Evolutionary conservation across 1,140 invertebrate genomes (phyloP).

Genomic region (Cryptotermes secundus): DNA sequence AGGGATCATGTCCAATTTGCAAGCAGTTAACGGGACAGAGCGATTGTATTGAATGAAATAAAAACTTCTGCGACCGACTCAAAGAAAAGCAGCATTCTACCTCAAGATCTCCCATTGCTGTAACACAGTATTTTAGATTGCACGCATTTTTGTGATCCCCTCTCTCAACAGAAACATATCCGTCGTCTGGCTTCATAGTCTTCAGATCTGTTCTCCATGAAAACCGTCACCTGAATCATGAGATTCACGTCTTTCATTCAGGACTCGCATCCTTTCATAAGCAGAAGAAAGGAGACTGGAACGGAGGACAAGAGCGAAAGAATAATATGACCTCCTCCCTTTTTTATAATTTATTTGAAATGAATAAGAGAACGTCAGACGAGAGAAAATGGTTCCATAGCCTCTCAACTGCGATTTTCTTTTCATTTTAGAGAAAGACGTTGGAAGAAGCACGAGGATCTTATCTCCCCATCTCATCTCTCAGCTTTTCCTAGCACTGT

Average conservation of each 20-base stretch:
- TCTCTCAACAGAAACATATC: not conserved
- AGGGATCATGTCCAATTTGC: not conserved
- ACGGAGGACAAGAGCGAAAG: not conserved
- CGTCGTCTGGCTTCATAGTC: not conserved
- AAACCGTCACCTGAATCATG: not conserved
- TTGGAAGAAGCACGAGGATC: not conserved
- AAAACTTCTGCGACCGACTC: not conserved
- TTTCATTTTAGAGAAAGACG: not conserved
- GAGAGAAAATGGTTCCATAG: not conserved
- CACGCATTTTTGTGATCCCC: not conserved
- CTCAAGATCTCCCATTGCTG: not conserved
- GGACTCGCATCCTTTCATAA: not conserved
- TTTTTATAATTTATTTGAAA: constrained; percentile 19
- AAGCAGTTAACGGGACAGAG: not conserved
- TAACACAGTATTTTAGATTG: not conserved
- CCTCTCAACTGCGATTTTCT: not conserved
- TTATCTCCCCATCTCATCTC: not conserved
- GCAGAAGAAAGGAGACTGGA: not conserved
- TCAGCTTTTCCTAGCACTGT: not conserved
- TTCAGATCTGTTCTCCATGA: not conserved
- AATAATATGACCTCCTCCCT: not conserved
- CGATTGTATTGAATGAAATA: not conserved
- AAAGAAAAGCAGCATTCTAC: not conserved
- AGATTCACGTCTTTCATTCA: not conserved
- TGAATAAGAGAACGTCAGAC: not conserved